A percentile compares a stretch with the other conserved stretches of the same genome.
phyloP scores from a whole-genome alignment of 1,140 invertebrate genomes.

The Drosophila insularis region DNA sequence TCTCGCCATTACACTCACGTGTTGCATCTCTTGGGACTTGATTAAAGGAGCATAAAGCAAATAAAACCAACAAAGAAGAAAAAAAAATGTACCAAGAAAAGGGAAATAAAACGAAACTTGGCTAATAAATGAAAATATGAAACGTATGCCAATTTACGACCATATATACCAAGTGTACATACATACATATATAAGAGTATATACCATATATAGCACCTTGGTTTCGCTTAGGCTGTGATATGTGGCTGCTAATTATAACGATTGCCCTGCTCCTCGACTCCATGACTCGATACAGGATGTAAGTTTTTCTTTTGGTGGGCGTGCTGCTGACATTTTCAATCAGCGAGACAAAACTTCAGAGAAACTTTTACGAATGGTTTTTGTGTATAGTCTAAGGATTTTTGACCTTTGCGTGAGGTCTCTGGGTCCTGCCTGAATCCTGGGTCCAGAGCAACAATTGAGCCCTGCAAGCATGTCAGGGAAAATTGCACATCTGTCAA shows the following conservation, averaged over 20 bases:
- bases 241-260: constrained; percentile 68
- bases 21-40: constrained; percentile 81
- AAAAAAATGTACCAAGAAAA: too few species aligned
- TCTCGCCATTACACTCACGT: constrained; percentile 58
- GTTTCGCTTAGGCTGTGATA: constrained; percentile 18
- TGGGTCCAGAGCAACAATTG: constrained; percentile 29
- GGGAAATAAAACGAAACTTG: constrained; percentile 42
- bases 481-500: constrained; percentile 81
- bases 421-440: too few species aligned
- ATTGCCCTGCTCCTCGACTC: constrained; percentile 2
- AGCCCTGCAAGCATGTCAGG: constrained; percentile 66
- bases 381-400: constrained; percentile 20
- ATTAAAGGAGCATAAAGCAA: constrained; percentile 81
- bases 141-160: constrained; percentile 58
- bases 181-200: constrained; percentile 22
- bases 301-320: constrained; percentile 40
- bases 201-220: constrained; percentile 23
- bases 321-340: constrained; percentile 76
- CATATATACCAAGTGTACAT: constrained; percentile 20
- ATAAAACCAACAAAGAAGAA: constrained; percentile 50
- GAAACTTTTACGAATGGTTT: constrained; percentile 22
- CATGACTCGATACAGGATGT: constrained; percentile 10
- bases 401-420: constrained; percentile 44
- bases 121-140: constrained; percentile 81
- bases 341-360: constrained; percentile 41